Evolutionary conservation across 2,797 vertebrate species (phyloP), one percentile per base, ranked within the genome.

Genomic region (Spinus pinus): DNA sequence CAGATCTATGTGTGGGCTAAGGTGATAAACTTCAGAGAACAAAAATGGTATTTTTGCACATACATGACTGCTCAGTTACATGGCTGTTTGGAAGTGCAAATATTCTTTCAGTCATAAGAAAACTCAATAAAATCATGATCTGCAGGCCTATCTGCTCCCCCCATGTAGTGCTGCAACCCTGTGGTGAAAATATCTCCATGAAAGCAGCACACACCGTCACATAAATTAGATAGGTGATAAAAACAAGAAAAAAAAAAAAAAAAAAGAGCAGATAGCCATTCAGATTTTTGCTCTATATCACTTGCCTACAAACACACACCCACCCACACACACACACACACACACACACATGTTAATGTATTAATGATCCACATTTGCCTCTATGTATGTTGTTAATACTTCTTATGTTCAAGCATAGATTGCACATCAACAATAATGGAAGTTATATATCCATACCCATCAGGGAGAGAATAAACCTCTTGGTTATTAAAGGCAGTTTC

Each of bases 341-440:
- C 12, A 37, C 37, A 53, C 19, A 53, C 12, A 53, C 2, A 53
- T 3, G 30, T 3, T 11, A 3, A 30, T 2, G 19, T 6, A 42
- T 9, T 35, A 92, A 80, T 30, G 44, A 25, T 46, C 37, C 56
- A 65, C 65, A 57, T 37, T 81, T 44, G 44, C 46, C 61, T 71
- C 39, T 86, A 6, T 41, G 22, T 81, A 47, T n/a, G 53, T 81
- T 91, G 44, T 56, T 94, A 96, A 97, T 81, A 74, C 50, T 94
- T 92, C 16, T 56, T 92, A 86, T 23, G 12, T 66, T 58, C 35
- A 87, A 96, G 71, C 93, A 67, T 4, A 86, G 28, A 88, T 28
- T 62, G 91, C 39, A 42, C 28, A 35, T 78, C 70, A 73, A 80
- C 79, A 58, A 77, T 92, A 93, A 94, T 91, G 60, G 81, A 51